Evolutionary conservation across 2,797 vertebrate genomes (phyloP).

Genomic region (Nannoperca australis): DNA sequence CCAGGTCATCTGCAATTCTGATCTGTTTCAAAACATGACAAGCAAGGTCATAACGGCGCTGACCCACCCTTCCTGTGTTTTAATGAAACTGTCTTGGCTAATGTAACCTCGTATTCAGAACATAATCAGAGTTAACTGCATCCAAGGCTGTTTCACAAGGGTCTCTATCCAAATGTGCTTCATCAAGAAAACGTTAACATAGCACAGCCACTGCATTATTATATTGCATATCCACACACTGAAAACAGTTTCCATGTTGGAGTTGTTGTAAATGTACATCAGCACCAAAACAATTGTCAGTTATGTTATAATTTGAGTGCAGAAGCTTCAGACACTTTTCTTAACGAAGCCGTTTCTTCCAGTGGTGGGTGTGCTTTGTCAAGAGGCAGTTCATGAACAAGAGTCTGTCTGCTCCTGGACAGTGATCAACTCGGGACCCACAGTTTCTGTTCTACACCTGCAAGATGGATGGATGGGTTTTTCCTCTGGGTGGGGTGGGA

Average conservation of each 20-base stretch:
- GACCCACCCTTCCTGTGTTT: neutral
- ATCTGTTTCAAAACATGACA: neutral
- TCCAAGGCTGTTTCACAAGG: neutral
- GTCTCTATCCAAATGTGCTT: neutral
- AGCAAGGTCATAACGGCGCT: neutral
- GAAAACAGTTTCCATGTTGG: neutral
- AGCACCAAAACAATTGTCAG: neutral
- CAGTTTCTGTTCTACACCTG: slow-evolving; percentile 58
- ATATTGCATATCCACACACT: neutral
- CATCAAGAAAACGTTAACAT: neutral
- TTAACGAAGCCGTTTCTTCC: slow-evolving; percentile 40
- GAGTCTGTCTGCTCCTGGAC: slow-evolving; percentile 96
- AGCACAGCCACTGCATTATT: too few species aligned
- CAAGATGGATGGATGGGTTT: slow-evolving; percentile 54
- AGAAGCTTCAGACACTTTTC: neutral
- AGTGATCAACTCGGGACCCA: slow-evolving; percentile 79
- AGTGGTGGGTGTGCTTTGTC: slow-evolving; percentile 99
- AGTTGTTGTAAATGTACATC: neutral
- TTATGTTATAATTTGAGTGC: neutral
- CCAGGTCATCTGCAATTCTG: neutral
- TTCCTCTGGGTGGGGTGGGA: slow-evolving; percentile 1
- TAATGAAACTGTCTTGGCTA: neutral
- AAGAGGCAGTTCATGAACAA: slow-evolving; percentile 99
- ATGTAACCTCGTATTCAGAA: neutral
- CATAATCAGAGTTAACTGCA: neutral